These are phyloP conservation scores for Poecilus cupreus DNA, from an alignment of 2,888 invertebrate genomes.

Conservation along the genomic window DNA sequence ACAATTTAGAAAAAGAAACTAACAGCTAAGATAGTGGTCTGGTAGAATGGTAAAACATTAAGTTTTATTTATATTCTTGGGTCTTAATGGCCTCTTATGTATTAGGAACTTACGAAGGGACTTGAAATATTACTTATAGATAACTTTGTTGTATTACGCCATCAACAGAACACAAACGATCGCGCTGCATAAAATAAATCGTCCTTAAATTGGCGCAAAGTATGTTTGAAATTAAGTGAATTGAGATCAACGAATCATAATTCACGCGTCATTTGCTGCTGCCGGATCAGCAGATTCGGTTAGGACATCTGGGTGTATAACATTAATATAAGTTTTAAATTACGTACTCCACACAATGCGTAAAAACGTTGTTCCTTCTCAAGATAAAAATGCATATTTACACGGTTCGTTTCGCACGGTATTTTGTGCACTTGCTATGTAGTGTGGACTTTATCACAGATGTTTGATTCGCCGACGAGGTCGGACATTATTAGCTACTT, in stretches of 20 bases:
- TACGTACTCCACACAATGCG: slow-evolving; percentile 51
- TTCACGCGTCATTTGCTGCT: too few relatives aligned
- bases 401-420: too few relatives aligned
- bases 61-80: not conserved
- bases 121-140: not conserved
- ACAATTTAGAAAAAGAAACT: not conserved
- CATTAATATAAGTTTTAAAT: slow-evolving; percentile 9
- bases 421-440: not conserved
- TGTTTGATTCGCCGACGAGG: slow-evolving; percentile 67
- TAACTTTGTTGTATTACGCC: not conserved
- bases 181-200: not conserved
- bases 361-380: too few relatives aligned
- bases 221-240: too few relatives aligned
- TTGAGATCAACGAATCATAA: too few relatives aligned
- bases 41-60: not conserved
- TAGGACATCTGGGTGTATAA: slow-evolving; percentile 39
- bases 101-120: slow-evolving; percentile 29
- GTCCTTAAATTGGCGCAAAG: not conserved
- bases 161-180: not conserved
- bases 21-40: not conserved
- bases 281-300: too few relatives aligned
- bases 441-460: slow-evolving; percentile 71
- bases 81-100: not conserved
- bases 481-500: slow-evolving; percentile 50
- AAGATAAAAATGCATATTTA: not conserved